Base-by-base conservation (phyloP, 2,888 invertebrate genomes). In the Mamestra brassicae region DNA sequence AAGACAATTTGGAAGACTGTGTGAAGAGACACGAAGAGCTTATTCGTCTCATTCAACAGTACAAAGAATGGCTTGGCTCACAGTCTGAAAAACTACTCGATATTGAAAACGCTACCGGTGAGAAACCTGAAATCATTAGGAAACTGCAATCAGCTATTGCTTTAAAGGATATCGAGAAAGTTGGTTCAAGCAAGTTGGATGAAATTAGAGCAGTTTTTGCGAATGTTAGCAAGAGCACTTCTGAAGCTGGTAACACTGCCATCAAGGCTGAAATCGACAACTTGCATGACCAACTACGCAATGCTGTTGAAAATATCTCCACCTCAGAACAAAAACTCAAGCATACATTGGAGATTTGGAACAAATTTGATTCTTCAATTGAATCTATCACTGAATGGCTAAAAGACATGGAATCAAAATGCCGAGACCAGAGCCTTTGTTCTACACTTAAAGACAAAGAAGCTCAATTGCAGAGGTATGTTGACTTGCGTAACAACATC, bases 351-450 rank as follows among this genome's bases (percentile, higher is more conserved):
- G 97, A 97, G 68, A 98, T 98, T 91, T 99, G 99, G 99, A 97
- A 98, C 85, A 97, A 98, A 77, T 99, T 99, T 93, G 99, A 99
- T 91, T 97, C 97, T 62, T 97, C 97, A 50, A 97, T 99, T 61
- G 98, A 99, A 83, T 97, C 97, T 42, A 97, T 99, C 52, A 98
- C 98, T 15, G 98, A 98, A 86, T 99, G 99, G 99, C 97, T 99
- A 84, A 98, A 98, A 89, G 97, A 97, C 47, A 98, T 98, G 92
- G 99, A 99, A 95, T 97, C 97, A 11, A 97, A 98, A 72, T 98
- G 99, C 91, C 97, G 99, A 70, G 98, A 99, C 87, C 99, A 99
- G 92, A 98, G 98, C 83, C 95, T 99, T 4, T 98, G 98, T 91
- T 98, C 98, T 1, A 98, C 98, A 0, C 93, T 99, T 36, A 97